Conservation (phyloP, 2,113 vertebrate genomes). For the Elaphurus davidianus region DNA sequence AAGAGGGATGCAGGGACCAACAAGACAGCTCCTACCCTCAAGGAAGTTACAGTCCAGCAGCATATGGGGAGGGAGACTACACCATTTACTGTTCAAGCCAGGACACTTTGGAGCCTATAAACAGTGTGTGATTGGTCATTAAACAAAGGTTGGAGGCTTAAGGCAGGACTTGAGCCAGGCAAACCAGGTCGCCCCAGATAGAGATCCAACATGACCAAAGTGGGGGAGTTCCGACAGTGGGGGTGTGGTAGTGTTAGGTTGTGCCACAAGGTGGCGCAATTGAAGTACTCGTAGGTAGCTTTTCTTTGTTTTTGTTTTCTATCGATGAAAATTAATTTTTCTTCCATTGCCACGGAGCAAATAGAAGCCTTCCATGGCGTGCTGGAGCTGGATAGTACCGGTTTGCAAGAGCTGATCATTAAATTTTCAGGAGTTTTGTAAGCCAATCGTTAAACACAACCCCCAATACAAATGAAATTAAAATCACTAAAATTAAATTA, state of each 20-base stretch:
- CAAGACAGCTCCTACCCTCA: slow-evolving; percentile 33
- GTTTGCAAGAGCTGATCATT: background rate
- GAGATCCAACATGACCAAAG: background rate
- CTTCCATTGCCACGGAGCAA: background rate
- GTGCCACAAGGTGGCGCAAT: slow-evolving; percentile 75
- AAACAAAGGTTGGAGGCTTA: background rate
- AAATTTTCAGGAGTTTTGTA: slow-evolving; percentile 20
- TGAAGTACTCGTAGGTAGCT: slow-evolving; percentile 66
- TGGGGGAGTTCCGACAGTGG: slow-evolving; percentile 9
- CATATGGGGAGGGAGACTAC: background rate
- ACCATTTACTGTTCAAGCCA: background rate
- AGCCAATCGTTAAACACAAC: background rate
- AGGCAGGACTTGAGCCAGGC: background rate
- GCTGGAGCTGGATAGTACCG: background rate
- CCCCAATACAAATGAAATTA: slow-evolving; percentile 33
- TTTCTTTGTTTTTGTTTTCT: slow-evolving; percentile 68
- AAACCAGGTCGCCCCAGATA: background rate
- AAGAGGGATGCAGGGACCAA: background rate
- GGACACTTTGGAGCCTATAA: background rate
- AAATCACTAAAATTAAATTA: background rate
- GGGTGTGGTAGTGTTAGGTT: slow-evolving; percentile 57
- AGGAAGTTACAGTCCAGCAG: slow-evolving; percentile 19
- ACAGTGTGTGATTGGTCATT: background rate
- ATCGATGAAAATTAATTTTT: slow-evolving; percentile 49
- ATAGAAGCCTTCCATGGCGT: background rate